Evolutionary conservation across 2,888 invertebrate genomes (phyloP), one percentile per base, ranked within the genome.

Genomic region (Luperina nickerlii): DNA sequence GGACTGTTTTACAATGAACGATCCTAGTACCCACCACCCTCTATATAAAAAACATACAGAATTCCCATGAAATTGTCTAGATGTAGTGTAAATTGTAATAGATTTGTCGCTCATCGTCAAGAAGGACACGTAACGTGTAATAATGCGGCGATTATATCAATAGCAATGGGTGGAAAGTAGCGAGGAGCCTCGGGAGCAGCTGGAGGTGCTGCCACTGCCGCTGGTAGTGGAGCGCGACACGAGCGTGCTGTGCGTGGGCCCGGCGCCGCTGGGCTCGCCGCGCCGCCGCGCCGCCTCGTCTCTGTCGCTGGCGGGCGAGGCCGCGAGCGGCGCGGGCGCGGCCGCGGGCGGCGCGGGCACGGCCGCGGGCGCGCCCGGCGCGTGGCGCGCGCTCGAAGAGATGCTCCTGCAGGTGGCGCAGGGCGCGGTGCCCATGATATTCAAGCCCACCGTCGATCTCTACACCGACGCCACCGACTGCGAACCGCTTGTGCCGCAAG

Each of bases 321-420:
- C n/a, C 68, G 48, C 20, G 11, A 32, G 11, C 0, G n/a, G n/a
- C 13, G 42, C 6, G 98, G 96, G 97, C 78, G 51, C 5, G 24
- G 48, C 96, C 79, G 48, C 9, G 18, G 32, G 32, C 32, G 27
- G 98, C 97, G 7, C 97, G 11, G 32, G 45, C 51, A 24, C 77
- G 20, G 27, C 98, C 97, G 7, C 97, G 11, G 32, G 45, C 51
- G 24, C 77, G 42, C 27, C 9, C 24, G 63, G 70, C 51, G 91
- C 89, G 75, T 98, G 98, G 98, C 96, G 97, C 79, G 98, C 98
- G 91, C 96, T 99, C 57, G 99, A 99, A 93, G 98, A 98, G 95
- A 98, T 98, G 95, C 93, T 98, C 45, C 96, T 98, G 11, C 97
- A 98, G 82, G 98, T 98, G 82, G 98, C 97, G 6, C 97, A 97